Base-by-base conservation (phyloP, 2,888 invertebrate species). In the Podotricha telesiphe region DNA sequence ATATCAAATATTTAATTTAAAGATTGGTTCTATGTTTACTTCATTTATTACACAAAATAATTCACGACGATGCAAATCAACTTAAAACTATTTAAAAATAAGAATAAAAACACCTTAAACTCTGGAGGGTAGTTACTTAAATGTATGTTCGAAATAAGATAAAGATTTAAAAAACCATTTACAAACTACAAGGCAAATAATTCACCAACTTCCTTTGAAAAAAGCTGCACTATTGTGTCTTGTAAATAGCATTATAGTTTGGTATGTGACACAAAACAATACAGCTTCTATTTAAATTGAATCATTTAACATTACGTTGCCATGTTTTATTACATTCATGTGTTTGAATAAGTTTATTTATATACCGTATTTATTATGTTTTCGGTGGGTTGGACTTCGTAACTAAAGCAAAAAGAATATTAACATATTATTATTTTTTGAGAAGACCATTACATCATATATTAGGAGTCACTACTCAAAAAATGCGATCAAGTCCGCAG, bases 181-280 rank as follows among this genome's bases (percentile, higher is more conserved):
- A n/a, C 10, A 47, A 34, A 22, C 55, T 17, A 8, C 11, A 37
- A 37, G 67, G 34, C 37, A 17, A 37, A 51, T 47, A 69, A 69
- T 69, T 67, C 50, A 45, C 19, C 37, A 61, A 67, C 37, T 67
- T 62, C 56, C 62, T 67, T 20, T 50, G 61, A 20, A 69, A 42
- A 69, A 58, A 63, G 1, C 34, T 0, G 19, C 28, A 19, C 47
- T 48, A 47, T 19, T 19, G 34, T 37, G 34, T 10, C 10, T 19
- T 19, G 11, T 13, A 19, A 34, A 42, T 28, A 22, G 34, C 50
- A 19, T 62, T 47, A 48, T 17, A 62, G 48, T 62, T 48, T 8
- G 37, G 48, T 62, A 48, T 19, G 15, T 62, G 62, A 17, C 17
- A 48, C 8, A 19, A 48, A 62, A 62, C 47, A 48, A 48, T 37